Evolutionary conservation across 2,888 invertebrate genomes (phyloP).

Genomic region (Biston betularia): DNA sequence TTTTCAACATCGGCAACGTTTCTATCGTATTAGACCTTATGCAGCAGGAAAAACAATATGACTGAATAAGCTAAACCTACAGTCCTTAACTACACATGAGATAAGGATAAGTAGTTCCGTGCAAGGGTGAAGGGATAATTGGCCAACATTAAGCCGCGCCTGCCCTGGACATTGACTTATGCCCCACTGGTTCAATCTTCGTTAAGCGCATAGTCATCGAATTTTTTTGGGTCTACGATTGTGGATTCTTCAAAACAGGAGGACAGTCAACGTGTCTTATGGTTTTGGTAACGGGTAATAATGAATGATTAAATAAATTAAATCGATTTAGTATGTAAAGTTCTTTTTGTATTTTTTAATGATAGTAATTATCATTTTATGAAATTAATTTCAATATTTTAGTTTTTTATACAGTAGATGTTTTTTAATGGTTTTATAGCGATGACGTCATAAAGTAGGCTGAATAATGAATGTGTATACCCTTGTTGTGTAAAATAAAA

Average conservation of each 20-base stretch:
- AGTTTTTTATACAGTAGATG: too few relatives aligned
- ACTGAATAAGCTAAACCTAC: constrained; percentile 11
- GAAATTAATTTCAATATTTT: too few relatives aligned
- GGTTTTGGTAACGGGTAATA: not conserved
- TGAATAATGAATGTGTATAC: too few relatives aligned
- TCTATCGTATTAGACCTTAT: too few relatives aligned
- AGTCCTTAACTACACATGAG: constrained; percentile 20
- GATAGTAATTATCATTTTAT: too few relatives aligned
- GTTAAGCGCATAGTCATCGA: constrained; percentile 22
- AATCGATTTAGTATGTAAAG: too few relatives aligned
- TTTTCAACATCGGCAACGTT: too few relatives aligned
- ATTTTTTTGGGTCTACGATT: constrained; percentile 17
- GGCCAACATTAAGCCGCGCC: constrained; percentile 38
- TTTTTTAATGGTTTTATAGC: too few relatives aligned
- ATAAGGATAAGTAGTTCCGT: constrained; percentile 31
- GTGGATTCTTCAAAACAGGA: constrained; percentile 9
- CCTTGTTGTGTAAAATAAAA: too few relatives aligned
- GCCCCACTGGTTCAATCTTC: constrained; percentile 23
- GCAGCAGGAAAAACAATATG: not conserved
- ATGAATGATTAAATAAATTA: too few relatives aligned
- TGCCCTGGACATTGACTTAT: constrained; percentile 44
- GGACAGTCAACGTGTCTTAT: not conserved
- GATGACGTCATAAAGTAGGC: too few relatives aligned
- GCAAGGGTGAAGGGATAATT: constrained; percentile 45
- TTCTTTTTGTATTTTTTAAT: too few relatives aligned